Base-by-base conservation (phyloP, 2,888 invertebrate species). In the Euzophera pinguis region DNA sequence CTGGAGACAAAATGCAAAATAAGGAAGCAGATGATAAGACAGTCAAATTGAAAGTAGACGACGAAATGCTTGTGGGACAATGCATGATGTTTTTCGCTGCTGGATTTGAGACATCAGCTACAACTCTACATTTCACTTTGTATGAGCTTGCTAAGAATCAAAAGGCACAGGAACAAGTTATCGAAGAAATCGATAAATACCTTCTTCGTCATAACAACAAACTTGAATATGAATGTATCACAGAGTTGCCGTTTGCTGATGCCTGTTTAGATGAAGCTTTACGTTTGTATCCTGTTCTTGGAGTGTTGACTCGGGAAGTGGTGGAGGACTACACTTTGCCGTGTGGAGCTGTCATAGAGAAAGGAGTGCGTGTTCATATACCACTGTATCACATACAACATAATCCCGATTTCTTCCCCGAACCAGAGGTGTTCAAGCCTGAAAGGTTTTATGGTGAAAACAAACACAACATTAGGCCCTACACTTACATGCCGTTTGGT, bases 31-130 rank as follows among this genome's bases (percentile, higher is more conserved):
- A 32, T 3, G 13, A 34, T 13, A 42, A 22, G n/a, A 50, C 17
- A 41, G 32, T 50, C 7, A 29, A 7, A 3, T 10, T 42, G 1
- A 9, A 32, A 12, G 32, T 41, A 3, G 50, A 50, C 7, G 50
- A 50, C 12, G 50, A 50, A 7, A 16, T 50, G 9, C 6, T 0
- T 12, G 42, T 50, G 8, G 16, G 32, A 1, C 50, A 50, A 32
- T 42, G 50, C 29, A 80, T 90, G 27, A 62, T 89, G 0, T 90
- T 93, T 22, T 75, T 73, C 27, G 64, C 59, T 3, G 73, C 69
- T 16, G 75, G 75, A 0, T 73, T 58, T 42, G 73, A 75, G 45
- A 72, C 75, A 0, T 67, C 73, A 4, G 54, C 73, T 0, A 63
- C 59, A 0, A 67, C 70, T 0, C 47, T 67, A 8, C 62, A 61